These are phyloP conservation scores for Scomber scombrus DNA, from an alignment of 2,113 vertebrate species.

Conservation along the genomic window DNA sequence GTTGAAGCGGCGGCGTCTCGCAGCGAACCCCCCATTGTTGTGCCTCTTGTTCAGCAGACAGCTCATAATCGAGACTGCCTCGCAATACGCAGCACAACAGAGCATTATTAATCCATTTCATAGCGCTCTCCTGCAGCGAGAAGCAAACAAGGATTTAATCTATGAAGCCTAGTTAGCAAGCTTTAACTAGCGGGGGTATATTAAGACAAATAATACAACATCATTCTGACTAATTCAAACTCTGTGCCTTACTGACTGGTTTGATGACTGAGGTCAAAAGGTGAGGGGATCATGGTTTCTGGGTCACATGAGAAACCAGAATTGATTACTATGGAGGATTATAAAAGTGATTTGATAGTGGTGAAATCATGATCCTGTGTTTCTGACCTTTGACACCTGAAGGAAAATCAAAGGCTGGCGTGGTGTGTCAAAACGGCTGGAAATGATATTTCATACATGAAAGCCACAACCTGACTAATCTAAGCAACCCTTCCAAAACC, in stretches of 20 bases:
- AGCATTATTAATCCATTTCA: conserved; percentile 77
- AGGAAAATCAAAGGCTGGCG: conserved; percentile 62
- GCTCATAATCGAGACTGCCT: conserved; percentile 66
- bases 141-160: conserved; percentile 64
- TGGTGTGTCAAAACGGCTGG: conserved; percentile 50
- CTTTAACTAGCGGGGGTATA: conserved; percentile 12
- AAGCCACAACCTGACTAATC: conserved; percentile 59
- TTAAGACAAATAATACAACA: conserved; percentile 33
- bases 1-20: conserved; percentile 28
- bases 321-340: conserved; percentile 53
- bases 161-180: conserved; percentile 51
- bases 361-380: conserved; percentile 59
- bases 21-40: conserved; percentile 49
- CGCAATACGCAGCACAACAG: conserved; percentile 26
- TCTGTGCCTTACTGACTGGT: conserved; percentile 31
- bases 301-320: conserved; percentile 10
- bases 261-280: conserved; percentile 44
- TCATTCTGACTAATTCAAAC: conserved; percentile 14
- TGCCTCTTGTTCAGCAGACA: conserved; percentile 60
- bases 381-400: conserved; percentile 69
- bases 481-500: conserved; percentile 23
- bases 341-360: conserved; percentile 58
- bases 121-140: conserved; percentile 54
- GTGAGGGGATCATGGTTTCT: conserved; percentile 46
- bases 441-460: conserved; percentile 62